These are phyloP conservation scores for Neogale vison DNA, from an alignment of 2,113 vertebrate genomes.

Conservation along the genomic window DNA sequence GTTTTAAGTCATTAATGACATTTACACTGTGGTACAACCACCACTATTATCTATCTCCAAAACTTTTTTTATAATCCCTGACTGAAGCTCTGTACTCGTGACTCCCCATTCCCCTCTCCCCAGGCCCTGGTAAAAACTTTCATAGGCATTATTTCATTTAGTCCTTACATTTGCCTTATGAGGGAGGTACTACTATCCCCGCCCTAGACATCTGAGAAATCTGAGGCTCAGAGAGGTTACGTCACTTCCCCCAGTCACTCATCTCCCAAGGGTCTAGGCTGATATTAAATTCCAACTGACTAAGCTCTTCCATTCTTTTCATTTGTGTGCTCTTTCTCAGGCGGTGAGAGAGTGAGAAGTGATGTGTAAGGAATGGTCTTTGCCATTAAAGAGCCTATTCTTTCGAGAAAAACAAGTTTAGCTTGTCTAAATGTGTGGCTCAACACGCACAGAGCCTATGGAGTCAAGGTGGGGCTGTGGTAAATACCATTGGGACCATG, in stretches of 20 bases:
- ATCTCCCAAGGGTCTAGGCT: not conserved
- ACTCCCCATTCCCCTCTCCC: too few species aligned
- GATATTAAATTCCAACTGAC: not conserved
- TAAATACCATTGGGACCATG: not conserved
- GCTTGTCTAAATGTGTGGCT: not conserved
- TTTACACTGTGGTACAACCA: not conserved
- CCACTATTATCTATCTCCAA: not conserved
- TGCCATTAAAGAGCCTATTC: not conserved
- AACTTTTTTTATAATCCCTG: not conserved
- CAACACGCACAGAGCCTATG: not conserved
- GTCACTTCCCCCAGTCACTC: not conserved
- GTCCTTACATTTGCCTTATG: not conserved
- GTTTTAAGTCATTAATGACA: not conserved
- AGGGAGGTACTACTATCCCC: not conserved
- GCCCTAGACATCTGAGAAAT: constrained; percentile 27
- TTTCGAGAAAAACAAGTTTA: not conserved
- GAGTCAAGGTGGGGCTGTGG: not conserved
- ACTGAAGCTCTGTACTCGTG: not conserved
- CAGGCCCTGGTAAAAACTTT: not conserved
- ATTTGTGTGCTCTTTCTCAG: not conserved
- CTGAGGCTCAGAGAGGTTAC: not conserved
- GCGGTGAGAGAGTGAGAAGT: not conserved
- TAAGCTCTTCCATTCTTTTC: not conserved
- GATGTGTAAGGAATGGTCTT: not conserved
- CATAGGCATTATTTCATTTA: not conserved